phyloP scores from a whole-genome alignment of 2,113 vertebrate species.

The Nycticebus coucang region DNA sequence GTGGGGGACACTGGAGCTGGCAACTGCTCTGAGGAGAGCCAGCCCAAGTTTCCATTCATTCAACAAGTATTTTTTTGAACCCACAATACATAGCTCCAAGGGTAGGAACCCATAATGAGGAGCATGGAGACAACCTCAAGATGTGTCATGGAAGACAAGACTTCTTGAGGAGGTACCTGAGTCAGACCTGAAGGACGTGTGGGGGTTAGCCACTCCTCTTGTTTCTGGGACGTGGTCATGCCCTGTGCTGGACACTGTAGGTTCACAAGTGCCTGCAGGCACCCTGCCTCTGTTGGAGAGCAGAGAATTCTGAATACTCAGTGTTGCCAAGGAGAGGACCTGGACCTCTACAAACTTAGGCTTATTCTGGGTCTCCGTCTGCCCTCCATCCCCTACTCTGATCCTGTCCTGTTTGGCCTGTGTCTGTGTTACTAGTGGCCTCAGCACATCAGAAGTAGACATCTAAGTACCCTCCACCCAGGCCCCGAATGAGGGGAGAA shows the following conservation, averaged over 20 bases:
- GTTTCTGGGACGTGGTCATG: neutral
- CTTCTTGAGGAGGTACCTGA: neutral
- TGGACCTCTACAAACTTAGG: neutral
- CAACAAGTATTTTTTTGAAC: neutral
- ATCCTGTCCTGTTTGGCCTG: neutral
- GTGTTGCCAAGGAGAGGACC: neutral
- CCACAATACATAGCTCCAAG: neutral
- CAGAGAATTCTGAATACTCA: neutral
- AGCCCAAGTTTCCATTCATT: neutral
- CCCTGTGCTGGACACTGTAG: neutral
- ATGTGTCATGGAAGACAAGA: neutral
- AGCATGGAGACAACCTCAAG: neutral
- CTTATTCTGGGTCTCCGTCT: neutral
- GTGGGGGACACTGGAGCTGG: neutral
- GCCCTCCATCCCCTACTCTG: too few species aligned
- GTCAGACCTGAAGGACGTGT: neutral
- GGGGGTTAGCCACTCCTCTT: neutral
- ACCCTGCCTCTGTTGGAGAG: neutral
- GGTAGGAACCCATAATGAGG: neutral
- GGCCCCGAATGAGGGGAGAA: neutral
- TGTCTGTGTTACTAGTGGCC: neutral
- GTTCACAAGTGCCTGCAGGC: neutral
- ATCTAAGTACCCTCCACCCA: neutral
- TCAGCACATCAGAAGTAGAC: neutral
- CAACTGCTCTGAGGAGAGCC: neutral